Conservation (phyloP, 2,113 vertebrate genomes). For the Sebastes schlegelii region DNA sequence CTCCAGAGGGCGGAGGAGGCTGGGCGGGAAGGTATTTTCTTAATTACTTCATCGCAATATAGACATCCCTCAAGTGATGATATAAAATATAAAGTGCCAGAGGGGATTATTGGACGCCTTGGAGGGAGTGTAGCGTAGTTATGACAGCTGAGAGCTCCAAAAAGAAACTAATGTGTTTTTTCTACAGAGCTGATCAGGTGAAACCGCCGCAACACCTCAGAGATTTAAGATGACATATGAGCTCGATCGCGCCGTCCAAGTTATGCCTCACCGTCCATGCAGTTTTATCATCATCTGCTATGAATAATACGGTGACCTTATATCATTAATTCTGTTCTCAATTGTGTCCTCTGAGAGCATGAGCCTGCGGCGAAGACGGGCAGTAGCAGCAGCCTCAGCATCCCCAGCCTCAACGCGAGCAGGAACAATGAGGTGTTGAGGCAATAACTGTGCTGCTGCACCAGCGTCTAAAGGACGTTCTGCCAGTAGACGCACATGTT, state of each 20-base stretch:
- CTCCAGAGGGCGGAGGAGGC: constrained; percentile 22
- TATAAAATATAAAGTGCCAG: constrained; percentile 47
- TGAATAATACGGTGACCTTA: constrained; percentile 69
- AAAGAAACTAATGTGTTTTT: constrained; percentile 67
- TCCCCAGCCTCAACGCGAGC: constrained; percentile 19
- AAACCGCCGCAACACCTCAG: constrained; percentile 65
- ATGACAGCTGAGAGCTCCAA: constrained; percentile 65
- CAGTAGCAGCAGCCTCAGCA: constrained; percentile 56
- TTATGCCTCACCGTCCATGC: constrained; percentile 36
- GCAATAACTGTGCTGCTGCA: constrained; percentile 54
- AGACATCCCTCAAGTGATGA: constrained; percentile 49
- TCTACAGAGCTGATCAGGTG: constrained; percentile 65
- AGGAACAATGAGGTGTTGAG: constrained; percentile 69
- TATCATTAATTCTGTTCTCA: constrained; percentile 58
- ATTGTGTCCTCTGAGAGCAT: constrained; percentile 39
- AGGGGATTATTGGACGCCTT: constrained; percentile 47
- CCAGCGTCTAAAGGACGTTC: constrained; percentile 71
- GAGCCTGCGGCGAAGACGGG: constrained; percentile 30
- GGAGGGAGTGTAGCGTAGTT: constrained; percentile 38
- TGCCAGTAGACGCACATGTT: constrained; percentile 70
- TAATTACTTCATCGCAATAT: constrained; percentile 70
- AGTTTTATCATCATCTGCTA: constrained; percentile 64
- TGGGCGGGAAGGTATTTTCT: constrained; percentile 55
- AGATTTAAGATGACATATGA: constrained; percentile 68
- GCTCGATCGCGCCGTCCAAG: constrained; percentile 51